These are phyloP conservation scores for Anoplopoma fimbria DNA, from an alignment of 2,113 vertebrate species.

Conservation along the genomic window DNA sequence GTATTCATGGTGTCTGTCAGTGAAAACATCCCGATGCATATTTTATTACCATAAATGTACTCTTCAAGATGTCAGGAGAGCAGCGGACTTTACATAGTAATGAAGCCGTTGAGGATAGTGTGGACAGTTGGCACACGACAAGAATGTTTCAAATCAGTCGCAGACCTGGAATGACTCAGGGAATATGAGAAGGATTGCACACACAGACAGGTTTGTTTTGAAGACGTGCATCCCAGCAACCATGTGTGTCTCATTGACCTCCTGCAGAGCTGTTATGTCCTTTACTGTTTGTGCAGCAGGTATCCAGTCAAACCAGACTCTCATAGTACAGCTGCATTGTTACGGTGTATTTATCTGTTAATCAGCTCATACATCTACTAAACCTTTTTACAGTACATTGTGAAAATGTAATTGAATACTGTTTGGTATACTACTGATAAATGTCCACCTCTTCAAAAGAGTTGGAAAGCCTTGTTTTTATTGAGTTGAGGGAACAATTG, in stretches of 20 bases:
- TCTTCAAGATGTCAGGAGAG: background rate
- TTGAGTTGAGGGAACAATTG: background rate
- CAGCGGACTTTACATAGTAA: background rate
- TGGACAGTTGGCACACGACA: background rate
- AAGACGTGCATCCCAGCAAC: constrained; percentile 21
- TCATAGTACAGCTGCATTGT: background rate
- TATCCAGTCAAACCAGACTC: background rate
- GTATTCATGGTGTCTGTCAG: background rate
- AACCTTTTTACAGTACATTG: background rate
- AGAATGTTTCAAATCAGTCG: background rate
- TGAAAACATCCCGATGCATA: background rate
- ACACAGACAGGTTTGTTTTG: constrained; percentile 33
- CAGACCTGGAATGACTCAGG: background rate
- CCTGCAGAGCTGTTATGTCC: background rate
- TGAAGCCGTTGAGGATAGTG: background rate
- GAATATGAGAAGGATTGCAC: background rate
- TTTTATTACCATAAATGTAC: background rate
- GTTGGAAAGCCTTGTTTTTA: background rate
- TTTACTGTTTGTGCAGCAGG: background rate
- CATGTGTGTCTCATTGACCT: background rate
- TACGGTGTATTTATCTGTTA: background rate
- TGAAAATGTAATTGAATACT: background rate
- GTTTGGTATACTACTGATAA: background rate
- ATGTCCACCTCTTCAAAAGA: background rate
- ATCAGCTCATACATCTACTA: background rate